These are phyloP conservation scores for Dromas ardeola DNA, from an alignment of 2,113 vertebrate genomes.

Conservation along the genomic window DNA sequence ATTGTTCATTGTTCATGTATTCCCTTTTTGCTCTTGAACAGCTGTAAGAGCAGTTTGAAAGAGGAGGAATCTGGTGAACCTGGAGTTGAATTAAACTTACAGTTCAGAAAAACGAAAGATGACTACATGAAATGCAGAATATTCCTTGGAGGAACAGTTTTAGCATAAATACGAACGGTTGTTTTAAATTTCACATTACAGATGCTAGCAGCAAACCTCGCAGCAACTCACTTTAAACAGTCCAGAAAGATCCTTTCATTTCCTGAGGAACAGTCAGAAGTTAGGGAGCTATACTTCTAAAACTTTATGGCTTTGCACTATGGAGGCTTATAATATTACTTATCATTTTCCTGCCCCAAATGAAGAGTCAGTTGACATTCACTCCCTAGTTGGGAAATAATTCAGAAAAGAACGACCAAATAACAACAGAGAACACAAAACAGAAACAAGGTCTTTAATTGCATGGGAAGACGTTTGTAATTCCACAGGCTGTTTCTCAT, in stretches of 20 bases:
- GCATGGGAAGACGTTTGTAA: background rate
- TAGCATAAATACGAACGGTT: background rate
- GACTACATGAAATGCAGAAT: background rate
- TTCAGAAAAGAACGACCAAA: background rate
- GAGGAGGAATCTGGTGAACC: background rate
- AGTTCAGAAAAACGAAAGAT: background rate
- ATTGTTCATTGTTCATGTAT: background rate
- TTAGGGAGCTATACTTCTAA: background rate
- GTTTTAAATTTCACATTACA: background rate
- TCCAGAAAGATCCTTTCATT: background rate
- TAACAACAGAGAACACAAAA: background rate
- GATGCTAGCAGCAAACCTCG: background rate
- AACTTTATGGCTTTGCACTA: background rate
- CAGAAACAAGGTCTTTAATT: background rate
- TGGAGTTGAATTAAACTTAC: background rate
- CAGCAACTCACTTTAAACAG: background rate
- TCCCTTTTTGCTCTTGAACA: background rate
- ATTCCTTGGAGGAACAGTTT: background rate
- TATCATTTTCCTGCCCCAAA: background rate
- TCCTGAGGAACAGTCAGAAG: background rate
- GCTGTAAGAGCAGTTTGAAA: background rate
- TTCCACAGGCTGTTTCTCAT: background rate
- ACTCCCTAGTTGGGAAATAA: background rate
- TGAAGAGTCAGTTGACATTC: background rate
- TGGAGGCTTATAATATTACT: background rate